phyloP scores from a whole-genome alignment of 1,140 invertebrate species.

The Antheraea pernyi region DNA sequence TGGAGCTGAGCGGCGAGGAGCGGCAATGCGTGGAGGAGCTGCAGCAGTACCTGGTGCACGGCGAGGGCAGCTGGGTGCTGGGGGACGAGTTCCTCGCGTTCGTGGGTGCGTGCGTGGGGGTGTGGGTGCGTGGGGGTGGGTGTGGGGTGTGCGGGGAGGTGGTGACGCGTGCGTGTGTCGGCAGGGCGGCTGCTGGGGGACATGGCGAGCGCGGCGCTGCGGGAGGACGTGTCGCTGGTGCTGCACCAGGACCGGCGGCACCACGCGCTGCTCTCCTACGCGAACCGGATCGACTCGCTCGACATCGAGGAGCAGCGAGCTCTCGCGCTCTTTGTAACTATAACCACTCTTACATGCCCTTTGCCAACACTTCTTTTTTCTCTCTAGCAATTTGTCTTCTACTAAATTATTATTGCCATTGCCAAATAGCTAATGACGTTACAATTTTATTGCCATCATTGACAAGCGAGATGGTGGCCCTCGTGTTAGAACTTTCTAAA shows the following conservation, averaged over 20 bases:
- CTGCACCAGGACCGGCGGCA: conserved; percentile 94
- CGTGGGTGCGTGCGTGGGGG: conserved; percentile 80
- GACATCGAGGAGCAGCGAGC: conserved; percentile 88
- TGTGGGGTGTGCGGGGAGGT: conserved; percentile 32
- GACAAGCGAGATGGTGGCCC: no score
- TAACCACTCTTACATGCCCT: no score
- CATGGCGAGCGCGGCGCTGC: conserved; percentile 87
- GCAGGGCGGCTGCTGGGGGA: conserved; percentile 85
- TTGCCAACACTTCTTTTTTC: no score
- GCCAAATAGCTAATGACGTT: no score
- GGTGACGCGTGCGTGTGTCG: conserved; percentile 28
- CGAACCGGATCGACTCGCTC: conserved; percentile 89
- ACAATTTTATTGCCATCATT: no score
- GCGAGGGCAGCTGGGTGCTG: conserved; percentile 94
- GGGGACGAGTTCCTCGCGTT: conserved; percentile 93
- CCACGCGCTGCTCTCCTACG: conserved; percentile 94
- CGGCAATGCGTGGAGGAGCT: conserved; percentile 88
- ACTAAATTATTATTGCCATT: no score
- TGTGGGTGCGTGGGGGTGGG: conserved; percentile 80
- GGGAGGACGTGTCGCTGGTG: conserved; percentile 94
- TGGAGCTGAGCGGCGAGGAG: conserved; percentile 81
- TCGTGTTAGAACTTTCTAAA: no score
- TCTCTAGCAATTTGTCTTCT: no score
- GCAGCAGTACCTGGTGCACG: conserved; percentile 91
- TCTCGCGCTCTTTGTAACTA: conserved; percentile 86